These are phyloP conservation scores for Ophioninae sp. DNA, from an alignment of 2,888 invertebrate genomes.

Conservation along the genomic window DNA sequence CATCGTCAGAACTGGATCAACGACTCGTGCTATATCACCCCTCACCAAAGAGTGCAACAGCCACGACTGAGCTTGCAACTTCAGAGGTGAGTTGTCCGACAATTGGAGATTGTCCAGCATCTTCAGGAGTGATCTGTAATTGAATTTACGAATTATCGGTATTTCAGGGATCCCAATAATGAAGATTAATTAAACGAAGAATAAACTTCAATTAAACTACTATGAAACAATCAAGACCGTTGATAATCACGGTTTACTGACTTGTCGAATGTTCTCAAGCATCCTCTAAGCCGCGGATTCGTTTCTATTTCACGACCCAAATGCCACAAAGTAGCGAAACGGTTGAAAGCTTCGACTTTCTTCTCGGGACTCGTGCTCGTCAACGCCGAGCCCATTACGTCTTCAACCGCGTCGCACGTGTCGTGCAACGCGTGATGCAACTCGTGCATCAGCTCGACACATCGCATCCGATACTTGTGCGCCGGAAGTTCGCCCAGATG, in stretches of 20 bases:
- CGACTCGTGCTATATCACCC: conserved; percentile 89
- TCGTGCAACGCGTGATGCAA: conserved; percentile 85
- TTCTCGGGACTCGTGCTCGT: conserved; percentile 80
- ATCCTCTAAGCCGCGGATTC: conserved; percentile 81
- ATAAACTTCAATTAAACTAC: no score
- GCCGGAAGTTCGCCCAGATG: conserved; percentile 84
- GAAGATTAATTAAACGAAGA: no score
- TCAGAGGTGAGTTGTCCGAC: conserved; percentile 83
- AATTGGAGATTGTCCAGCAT: conserved; percentile 87
- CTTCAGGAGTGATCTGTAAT: conserved; percentile 86
- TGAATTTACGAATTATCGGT: conserved; percentile 58
- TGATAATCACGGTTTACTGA: conserved; percentile 69
- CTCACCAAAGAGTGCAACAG: conserved; percentile 87
- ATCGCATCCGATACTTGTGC: conserved; percentile 83
- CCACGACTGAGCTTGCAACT: conserved; percentile 88
- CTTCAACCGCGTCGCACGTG: conserved; percentile 85
- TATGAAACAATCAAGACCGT: background rate
- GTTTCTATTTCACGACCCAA: conserved; percentile 87
- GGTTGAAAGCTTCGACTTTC: conserved; percentile 84
- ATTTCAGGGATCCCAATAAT: no score
- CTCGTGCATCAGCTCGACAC: conserved; percentile 88
- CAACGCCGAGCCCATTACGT: conserved; percentile 84
- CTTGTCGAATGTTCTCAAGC: conserved; percentile 85
- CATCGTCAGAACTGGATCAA: conserved; percentile 90
- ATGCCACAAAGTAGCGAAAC: conserved; percentile 89